A percentile compares a stretch with the other conserved stretches of the same genome.
Conservation (phyloP, 2,797 vertebrate genomes). For the Distichodus sexfasciatus region DNA sequence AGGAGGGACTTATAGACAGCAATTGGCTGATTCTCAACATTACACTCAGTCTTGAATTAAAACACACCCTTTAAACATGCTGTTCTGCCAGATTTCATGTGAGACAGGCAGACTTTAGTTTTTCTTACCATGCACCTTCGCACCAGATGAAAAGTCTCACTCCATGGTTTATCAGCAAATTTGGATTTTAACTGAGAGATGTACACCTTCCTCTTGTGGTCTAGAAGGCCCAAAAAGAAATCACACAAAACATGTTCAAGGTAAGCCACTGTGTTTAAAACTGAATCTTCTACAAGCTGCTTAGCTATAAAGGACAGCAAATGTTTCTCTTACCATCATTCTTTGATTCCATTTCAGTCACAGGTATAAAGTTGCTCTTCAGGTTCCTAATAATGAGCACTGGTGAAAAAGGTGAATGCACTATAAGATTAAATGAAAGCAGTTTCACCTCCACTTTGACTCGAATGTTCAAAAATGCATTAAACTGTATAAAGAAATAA, state of each 20-base stretch:
- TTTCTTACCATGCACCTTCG: slow-evolving; percentile 80
- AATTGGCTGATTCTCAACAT: slow-evolving; percentile 11
- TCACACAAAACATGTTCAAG: neutral
- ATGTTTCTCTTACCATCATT: slow-evolving; percentile 1
- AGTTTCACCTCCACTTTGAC: too few relatives aligned
- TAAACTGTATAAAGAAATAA: too few relatives aligned
- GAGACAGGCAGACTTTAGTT: neutral
- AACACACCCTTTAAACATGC: slow-evolving; percentile 12
- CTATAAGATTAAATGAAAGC: too few relatives aligned
- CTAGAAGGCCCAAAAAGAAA: slow-evolving; percentile 6
- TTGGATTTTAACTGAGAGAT: slow-evolving; percentile 72
- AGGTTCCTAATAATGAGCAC: neutral
- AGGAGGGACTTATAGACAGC: neutral
- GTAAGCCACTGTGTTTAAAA: neutral
- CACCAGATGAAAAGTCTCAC: slow-evolving; percentile 80
- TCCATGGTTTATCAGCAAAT: slow-evolving; percentile 79
- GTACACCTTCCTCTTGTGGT: slow-evolving; percentile 53
- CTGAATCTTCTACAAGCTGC: neutral
- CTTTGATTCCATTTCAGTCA: slow-evolving; percentile 1
- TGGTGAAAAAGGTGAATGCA: neutral
- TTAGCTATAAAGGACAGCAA: neutral
- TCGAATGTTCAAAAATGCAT: too few relatives aligned
- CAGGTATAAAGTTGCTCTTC: too few relatives aligned
- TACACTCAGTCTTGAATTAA: slow-evolving; percentile 14
- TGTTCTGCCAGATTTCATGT: neutral